A percentile compares a stretch with the other conserved stretches of the same genome.
These are phyloP conservation scores for Zonitis immaculata DNA, from an alignment of 2,888 invertebrate genomes.

Conservation along the genomic window DNA sequence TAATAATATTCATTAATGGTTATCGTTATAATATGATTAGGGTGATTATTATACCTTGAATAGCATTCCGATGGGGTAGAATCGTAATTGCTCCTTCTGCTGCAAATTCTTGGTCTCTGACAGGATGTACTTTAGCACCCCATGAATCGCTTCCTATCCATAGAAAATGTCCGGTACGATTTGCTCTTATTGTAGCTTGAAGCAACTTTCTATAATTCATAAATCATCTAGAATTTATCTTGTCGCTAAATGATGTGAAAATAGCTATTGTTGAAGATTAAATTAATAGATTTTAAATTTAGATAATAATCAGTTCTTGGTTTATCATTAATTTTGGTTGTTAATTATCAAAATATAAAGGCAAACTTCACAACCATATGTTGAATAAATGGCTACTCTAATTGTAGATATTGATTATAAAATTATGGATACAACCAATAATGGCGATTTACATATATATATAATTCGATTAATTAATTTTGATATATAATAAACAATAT, in stretches of 20 bases:
- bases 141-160: slow-evolving; percentile 71
- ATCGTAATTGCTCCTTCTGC: slow-evolving; percentile 62
- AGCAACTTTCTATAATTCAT: slow-evolving; percentile 51
- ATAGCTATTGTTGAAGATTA: neutral
- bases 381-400: neutral
- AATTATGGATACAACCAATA: neutral
- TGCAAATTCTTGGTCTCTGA: slow-evolving; percentile 56
- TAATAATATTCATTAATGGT: too few species aligned
- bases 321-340: neutral
- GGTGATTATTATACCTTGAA: too few species aligned
- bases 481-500: too few species aligned
- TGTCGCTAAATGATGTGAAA: slow-evolving; percentile 7
- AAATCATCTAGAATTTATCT: slow-evolving; percentile 5
- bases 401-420: neutral
- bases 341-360: neutral
- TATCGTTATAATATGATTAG: too few species aligned
- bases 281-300: neutral
- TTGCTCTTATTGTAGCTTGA: slow-evolving; percentile 55
- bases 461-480: neutral
- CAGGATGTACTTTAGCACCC: slow-evolving; percentile 63
- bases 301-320: neutral
- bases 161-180: slow-evolving; percentile 57
- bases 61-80: slow-evolving; percentile 55
- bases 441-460: too few species aligned
- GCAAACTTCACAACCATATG: neutral